Base-by-base conservation (phyloP, 2,797 vertebrate genomes). In the Peromyscus nudipes region DNA sequence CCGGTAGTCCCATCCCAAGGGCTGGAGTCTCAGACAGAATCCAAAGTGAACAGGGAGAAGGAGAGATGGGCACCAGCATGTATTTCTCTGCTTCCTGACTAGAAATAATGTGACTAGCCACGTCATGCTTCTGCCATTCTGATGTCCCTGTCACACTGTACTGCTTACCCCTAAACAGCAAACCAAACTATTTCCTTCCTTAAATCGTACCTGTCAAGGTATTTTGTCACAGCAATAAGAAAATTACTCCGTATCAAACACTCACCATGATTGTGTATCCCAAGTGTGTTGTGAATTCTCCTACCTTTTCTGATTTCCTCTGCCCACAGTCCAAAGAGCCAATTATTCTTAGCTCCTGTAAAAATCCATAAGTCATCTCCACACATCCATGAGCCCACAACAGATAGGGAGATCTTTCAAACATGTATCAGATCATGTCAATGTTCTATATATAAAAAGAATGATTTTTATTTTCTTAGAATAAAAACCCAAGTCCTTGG, bases 191-290 rank as follows among this genome's bases (percentile, higher is more conserved):
- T 62, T 64, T 77, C 55, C 19, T 89, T 49, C 40, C 60, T 64
- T 49, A 77, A 49, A 11, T 12, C 49, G 13, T 9, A 49, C 29
- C 60, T 43, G 6, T 37, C 11, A 23, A 69, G 12, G 21, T n/a
- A 12, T 77, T 89, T n/a, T 17, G 19, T 64, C 40, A 46, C 4
- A 27, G 1, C 19, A 64, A 77, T 73, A 43, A 89, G 40, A 89
- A 89, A 64, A 77, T 80, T 79, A 81, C 43, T 81, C 77, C 86
- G 77, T 46, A 88, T 55, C 52, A 95, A 92, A 69, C 7, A 92
- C 23, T 88, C 60, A 92, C 46, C 71, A 94, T 73, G 69, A 83
- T 64, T 57, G 23, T 71, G 11, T 79, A 55, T 52, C 37, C 40
- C 73, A 87, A 89, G 64, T 77, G 67, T 55, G 10, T 64, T 81